A percentile compares a stretch with the other conserved stretches of the same genome.
phyloP scores from a whole-genome alignment of 2,113 vertebrate species.

The Phalacrocorax pelagicus region DNA sequence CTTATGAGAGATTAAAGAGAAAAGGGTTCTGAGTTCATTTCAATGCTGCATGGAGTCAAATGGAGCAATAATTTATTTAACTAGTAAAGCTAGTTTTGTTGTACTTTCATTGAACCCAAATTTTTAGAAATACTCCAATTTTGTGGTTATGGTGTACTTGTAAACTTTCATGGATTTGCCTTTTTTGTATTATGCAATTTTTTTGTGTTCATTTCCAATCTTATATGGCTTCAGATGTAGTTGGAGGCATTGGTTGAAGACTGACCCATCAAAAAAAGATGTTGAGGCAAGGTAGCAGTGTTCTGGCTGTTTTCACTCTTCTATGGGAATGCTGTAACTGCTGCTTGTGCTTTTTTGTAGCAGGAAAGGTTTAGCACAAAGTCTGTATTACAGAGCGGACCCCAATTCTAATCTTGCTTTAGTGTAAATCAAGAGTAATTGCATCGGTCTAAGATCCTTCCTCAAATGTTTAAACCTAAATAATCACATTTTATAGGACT shows the following conservation, averaged over 20 bases:
- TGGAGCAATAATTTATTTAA: slow-evolving; percentile 78
- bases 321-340: neutral
- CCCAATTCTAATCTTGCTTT: slow-evolving; percentile 22
- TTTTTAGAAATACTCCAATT: slow-evolving; percentile 68
- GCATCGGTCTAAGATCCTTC: neutral
- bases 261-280: neutral
- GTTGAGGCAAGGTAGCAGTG: neutral
- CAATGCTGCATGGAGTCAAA: slow-evolving; percentile 80
- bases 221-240: slow-evolving; percentile 30
- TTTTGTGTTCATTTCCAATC: slow-evolving; percentile 57
- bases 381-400: neutral
- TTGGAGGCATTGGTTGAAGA: neutral
- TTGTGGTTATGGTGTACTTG: slow-evolving; percentile 59
- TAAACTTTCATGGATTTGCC: slow-evolving; percentile 53
- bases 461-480: neutral
- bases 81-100: slow-evolving; percentile 40
- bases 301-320: slow-evolving; percentile 41
- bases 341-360: neutral
- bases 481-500: neutral
- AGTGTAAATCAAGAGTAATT: slow-evolving; percentile 12
- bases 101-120: slow-evolving; percentile 44
- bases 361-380: neutral
- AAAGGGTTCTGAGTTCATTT: slow-evolving; percentile 74
- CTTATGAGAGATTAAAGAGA: slow-evolving; percentile 71
- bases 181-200: slow-evolving; percentile 68